Evolutionary conservation across 2,797 vertebrate species (phyloP), one percentile per base, ranked within the genome.

Genomic region (Siniperca undulata): DNA sequence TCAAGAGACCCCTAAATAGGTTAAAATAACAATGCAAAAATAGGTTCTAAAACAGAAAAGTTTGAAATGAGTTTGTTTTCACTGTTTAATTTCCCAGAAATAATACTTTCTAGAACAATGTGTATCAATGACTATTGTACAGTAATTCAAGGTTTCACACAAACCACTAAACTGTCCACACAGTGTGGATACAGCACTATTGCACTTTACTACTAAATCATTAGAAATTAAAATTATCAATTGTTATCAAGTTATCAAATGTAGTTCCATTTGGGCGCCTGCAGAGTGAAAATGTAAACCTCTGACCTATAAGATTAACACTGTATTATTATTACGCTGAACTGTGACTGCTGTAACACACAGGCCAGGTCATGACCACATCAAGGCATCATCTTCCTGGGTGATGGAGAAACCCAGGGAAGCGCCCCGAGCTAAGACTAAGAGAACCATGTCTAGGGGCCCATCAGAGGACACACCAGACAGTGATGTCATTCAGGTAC

Each of bases 341-440:
- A 24, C 38, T 86, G 65, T 64, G 30, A 62, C 82, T 77, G 70
- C 46, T 85, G 11, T 65, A 24, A 83, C 67, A 82, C 82, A 65
- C 92, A 97, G 97, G 83, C 93, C 96, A 74, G 91, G 88, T 80
- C 93, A 93, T 46, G 95, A 95, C 17, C 88, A 74, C 84, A 91
- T 93, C 59, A 94, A 93, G 83, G 95, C 94, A 16, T 97, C 97
- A 0, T 93, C 97, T 20, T 97, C 97, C 0, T 97, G 97, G 96
- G 96, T 95, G 13, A 95, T 93, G 0, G 97, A 97, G 58, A 97
- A 95, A 78, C 93, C 96, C 61, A 96, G 96, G 86, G 97, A 97
- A 0, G 86, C 80, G 0, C 20, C 78, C 19, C 50, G 92, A 86
- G 2, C 95, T 95, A 96, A 93, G 77, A 91, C 91, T 53, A 95